Evolutionary conservation across 2,113 vertebrate species (phyloP).

Genomic region (Mus spicilegus): DNA sequence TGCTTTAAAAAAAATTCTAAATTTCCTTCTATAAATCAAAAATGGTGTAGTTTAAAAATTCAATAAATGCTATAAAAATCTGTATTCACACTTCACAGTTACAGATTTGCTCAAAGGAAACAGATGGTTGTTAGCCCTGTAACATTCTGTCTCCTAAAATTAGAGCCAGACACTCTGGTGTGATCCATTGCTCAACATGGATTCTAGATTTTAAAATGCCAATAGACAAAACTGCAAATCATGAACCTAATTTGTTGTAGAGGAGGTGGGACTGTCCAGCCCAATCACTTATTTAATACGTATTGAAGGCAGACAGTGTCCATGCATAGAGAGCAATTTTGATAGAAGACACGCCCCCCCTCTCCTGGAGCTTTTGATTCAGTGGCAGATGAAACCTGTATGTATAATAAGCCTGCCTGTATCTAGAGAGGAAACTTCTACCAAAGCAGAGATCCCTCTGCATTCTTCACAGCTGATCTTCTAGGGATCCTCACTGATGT

Average conservation of each 20-base stretch:
- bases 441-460: background rate
- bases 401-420: background rate
- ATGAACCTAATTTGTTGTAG: conserved; percentile 52
- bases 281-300: background rate
- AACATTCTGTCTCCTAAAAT: conserved; percentile 80
- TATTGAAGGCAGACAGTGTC: background rate
- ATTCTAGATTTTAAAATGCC: conserved; percentile 76
- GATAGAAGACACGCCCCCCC: background rate
- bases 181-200: conserved; percentile 64
- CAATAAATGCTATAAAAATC: conserved; percentile 73
- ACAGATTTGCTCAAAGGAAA: conserved; percentile 79
- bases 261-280: background rate
- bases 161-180: conserved; percentile 67
- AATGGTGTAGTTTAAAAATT: conserved; percentile 54
- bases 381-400: no score
- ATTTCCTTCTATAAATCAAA: conserved; percentile 57
- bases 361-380: background rate
- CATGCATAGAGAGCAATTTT: background rate
- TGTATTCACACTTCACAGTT: conserved; percentile 76
- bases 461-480: background rate
- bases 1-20: conserved; percentile 5
- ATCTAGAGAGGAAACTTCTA: background rate
- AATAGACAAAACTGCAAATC: conserved; percentile 65
- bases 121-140: conserved; percentile 81
- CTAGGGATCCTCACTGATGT: background rate